phyloP scores from a whole-genome alignment of 2,797 vertebrate species.

The Uromys caudimaculatus region DNA sequence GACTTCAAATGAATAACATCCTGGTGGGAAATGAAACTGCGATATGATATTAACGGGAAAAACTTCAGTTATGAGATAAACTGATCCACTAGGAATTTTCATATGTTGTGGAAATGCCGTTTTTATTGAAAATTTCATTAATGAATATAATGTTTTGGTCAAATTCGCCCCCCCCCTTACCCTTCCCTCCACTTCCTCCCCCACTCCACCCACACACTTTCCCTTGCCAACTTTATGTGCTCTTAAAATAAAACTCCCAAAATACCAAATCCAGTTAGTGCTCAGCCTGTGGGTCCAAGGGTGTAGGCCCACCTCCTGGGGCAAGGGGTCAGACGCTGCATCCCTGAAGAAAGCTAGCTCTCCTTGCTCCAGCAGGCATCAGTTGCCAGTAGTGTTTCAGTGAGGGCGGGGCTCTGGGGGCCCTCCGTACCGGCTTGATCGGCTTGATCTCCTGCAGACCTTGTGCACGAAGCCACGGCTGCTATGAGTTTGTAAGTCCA shows the following conservation, averaged over 20 bases:
- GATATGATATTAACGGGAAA: neutral
- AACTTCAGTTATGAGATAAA: neutral
- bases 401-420: neutral
- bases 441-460: neutral
- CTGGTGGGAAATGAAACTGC: neutral
- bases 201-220: neutral
- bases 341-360: neutral
- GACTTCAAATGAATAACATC: neutral
- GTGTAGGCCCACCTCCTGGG: no score
- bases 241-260: neutral
- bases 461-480: no score
- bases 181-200: neutral
- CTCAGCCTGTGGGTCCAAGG: neutral
- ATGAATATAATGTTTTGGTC: neutral
- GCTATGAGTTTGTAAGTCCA: neutral
- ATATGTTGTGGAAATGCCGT: neutral
- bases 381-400: neutral
- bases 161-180: neutral
- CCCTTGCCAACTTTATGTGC: neutral
- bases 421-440: neutral
- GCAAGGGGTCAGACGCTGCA: neutral
- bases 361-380: neutral
- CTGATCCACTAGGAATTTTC: neutral
- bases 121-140: neutral
- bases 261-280: neutral